Evolutionary conservation across 2,797 vertebrate genomes (phyloP), one percentile per base, ranked within the genome.

Genomic region (Remorina albescens): DNA sequence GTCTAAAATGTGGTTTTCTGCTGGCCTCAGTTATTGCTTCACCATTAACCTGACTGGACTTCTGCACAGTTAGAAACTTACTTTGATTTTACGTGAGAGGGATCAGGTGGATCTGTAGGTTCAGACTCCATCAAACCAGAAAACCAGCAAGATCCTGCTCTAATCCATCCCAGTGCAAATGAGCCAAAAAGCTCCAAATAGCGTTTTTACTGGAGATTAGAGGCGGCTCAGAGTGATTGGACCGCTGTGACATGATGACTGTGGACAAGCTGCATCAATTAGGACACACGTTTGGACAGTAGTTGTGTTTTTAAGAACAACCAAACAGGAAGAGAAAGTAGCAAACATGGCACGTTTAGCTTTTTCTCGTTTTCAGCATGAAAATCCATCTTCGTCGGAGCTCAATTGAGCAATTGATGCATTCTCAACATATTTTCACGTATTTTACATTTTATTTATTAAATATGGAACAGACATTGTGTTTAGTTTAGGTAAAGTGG

Each of bases 181-280:
- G 59, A 51, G 58, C 80, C 67, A 54, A 70, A 78, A 62, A 58
- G 46, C 37, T 70, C n/a, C 34, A 63, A 63, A 81, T 76, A 70
- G 58, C 2, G 32, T 76, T 28, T 79, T 76, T 36, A 59, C n/a
- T 65, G 54, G 44, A 73, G 83, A 69, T 73, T 73, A 73, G 44
- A 61, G 63, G 62, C 36, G 42, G 61, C 75, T 75, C 46, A 60
- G 53, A 5, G 59, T 39, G 65, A 76, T 56, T 60, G 67, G 63
- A 46, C 57, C 2, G 11, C 62, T n/a, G 65, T 15, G 19, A 46
- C 60, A 3, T 28, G 54, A 60, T 56, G 49, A 37, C 34, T n/a
- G 44, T 19, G 28, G 36, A 57, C 60, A 12, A 11, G 41, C 66
- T 13, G 44, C 42, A 34, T 51, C 53, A 64, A 71, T 76, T 70